Percentiles rank a stretch among this genome's conserved stretches.
These are phyloP conservation scores for Brachycybe producta DNA, from an alignment of 2,888 invertebrate genomes.

Conservation along the genomic window DNA sequence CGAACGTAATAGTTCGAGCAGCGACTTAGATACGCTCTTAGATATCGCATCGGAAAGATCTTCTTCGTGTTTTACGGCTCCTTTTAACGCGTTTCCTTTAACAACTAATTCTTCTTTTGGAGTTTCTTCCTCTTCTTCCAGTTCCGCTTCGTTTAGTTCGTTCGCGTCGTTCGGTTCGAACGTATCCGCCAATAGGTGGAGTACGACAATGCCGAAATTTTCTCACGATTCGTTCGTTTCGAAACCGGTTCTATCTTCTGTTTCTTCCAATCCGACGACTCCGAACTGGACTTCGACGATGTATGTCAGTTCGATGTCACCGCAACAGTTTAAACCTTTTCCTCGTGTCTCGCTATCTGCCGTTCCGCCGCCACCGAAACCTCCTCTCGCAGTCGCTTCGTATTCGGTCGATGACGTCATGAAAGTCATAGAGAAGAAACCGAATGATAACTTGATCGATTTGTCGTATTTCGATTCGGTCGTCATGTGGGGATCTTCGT, in stretches of 20 bases:
- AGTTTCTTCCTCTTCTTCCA: not conserved
- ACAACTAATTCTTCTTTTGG: not conserved
- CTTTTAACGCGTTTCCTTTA: not conserved
- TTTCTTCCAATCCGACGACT: too few species aligned
- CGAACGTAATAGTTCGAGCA: not conserved
- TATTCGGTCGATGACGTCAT: conserved; percentile 6
- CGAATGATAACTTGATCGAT: conserved; percentile 16
- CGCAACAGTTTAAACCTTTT: not conserved
- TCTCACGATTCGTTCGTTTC: too few species aligned
- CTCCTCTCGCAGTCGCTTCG: too few species aligned
- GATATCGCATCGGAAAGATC: not conserved
- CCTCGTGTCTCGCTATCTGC: not conserved
- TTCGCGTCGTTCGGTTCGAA: too few species aligned
- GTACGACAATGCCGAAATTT: not conserved
- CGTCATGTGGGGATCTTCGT: not conserved
- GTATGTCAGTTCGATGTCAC: not conserved
- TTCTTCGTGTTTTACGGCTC: too few species aligned
- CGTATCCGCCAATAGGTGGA: too few species aligned
- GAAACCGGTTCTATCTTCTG: too few species aligned
- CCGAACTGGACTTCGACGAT: not conserved
- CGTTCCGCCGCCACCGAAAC: conserved; percentile 9
- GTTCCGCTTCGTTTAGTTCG: not conserved
- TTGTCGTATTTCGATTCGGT: conserved; percentile 5
- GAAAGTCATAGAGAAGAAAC: conserved; percentile 14
- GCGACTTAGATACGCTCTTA: conserved; percentile 2